phyloP scores from a whole-genome alignment of 2,888 invertebrate species.

The Orgyia antiqua region DNA sequence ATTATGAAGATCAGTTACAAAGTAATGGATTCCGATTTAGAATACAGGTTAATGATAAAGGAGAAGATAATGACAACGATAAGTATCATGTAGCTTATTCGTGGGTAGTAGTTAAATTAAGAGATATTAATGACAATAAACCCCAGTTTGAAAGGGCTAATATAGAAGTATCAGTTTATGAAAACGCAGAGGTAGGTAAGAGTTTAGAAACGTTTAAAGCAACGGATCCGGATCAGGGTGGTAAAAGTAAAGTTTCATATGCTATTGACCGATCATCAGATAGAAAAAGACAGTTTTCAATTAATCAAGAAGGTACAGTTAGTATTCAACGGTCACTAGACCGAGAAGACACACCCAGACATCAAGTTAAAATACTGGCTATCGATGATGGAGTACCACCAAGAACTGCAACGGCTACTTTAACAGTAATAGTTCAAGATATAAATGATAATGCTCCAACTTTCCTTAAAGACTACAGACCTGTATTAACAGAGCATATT shows the following conservation, averaged over 20 bases:
- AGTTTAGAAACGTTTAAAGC: slow-evolving; percentile 96
- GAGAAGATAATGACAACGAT: slow-evolving; percentile 96
- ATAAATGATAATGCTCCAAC: slow-evolving; percentile 97
- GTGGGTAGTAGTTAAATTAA: slow-evolving; percentile 94
- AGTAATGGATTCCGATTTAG: slow-evolving; percentile 96
- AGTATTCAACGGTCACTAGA: slow-evolving; percentile 95
- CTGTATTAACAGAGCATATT: slow-evolving; percentile 95
- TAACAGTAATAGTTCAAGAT: slow-evolving; percentile 96
- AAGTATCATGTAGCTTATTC: slow-evolving; percentile 98
- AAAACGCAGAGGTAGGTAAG: slow-evolving; percentile 94
- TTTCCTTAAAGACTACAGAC: slow-evolving; percentile 94
- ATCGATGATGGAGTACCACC: slow-evolving; percentile 96
- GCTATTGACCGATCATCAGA: slow-evolving; percentile 95
- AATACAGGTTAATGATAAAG: slow-evolving; percentile 96
- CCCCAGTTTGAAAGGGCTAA: slow-evolving; percentile 96
- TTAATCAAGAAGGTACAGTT: slow-evolving; percentile 96
- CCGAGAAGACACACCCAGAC: slow-evolving; percentile 95
- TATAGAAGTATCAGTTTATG: slow-evolving; percentile 93
- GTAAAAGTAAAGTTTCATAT: slow-evolving; percentile 93
- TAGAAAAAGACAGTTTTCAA: slow-evolving; percentile 94
- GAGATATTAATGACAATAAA: slow-evolving; percentile 98
- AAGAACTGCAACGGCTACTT: slow-evolving; percentile 94
- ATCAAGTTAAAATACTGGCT: slow-evolving; percentile 97
- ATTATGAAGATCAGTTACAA: slow-evolving; percentile 96
- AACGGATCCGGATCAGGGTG: slow-evolving; percentile 96